Evolutionary conservation across 1,140 invertebrate genomes (phyloP).

Genomic region (Homarus americanus): DNA sequence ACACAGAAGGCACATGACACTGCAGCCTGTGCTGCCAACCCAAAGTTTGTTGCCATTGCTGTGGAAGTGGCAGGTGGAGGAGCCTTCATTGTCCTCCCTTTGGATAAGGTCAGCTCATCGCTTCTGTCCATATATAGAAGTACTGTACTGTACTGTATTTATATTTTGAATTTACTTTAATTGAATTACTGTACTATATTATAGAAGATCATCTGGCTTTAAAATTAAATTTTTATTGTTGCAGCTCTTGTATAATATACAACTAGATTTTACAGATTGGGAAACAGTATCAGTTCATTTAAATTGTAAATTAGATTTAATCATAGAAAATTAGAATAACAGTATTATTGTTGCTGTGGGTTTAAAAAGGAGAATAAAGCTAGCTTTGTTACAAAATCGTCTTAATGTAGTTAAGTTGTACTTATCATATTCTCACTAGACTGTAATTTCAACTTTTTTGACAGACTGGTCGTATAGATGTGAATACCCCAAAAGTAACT

Average conservation of each 20-base stretch:
- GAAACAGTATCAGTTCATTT: too few species aligned
- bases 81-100: slow-evolving; percentile 93
- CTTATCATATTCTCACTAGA: not conserved
- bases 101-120: slow-evolving; percentile 87
- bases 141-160: not conserved
- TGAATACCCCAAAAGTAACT: slow-evolving; percentile 84
- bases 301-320: too few species aligned
- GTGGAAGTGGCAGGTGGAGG: slow-evolving; percentile 96
- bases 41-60: slow-evolving; percentile 95
- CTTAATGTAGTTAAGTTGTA: not conserved
- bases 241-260: too few species aligned
- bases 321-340: too few species aligned
- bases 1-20: slow-evolving; percentile 86
- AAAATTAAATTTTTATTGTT: too few species aligned
- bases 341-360: too few species aligned
- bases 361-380: too few species aligned
- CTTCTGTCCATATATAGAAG: not conserved
- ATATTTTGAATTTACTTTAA: too few species aligned
- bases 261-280: too few species aligned
- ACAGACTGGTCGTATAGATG: slow-evolving; percentile 77
- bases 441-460: not conserved
- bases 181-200: too few species aligned
- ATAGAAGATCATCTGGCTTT: too few species aligned
- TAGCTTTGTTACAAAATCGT: not conserved
- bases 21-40: slow-evolving; percentile 86